phyloP scores from a whole-genome alignment of 2,888 invertebrate species.

The Lissocephala sabroskyi region DNA sequence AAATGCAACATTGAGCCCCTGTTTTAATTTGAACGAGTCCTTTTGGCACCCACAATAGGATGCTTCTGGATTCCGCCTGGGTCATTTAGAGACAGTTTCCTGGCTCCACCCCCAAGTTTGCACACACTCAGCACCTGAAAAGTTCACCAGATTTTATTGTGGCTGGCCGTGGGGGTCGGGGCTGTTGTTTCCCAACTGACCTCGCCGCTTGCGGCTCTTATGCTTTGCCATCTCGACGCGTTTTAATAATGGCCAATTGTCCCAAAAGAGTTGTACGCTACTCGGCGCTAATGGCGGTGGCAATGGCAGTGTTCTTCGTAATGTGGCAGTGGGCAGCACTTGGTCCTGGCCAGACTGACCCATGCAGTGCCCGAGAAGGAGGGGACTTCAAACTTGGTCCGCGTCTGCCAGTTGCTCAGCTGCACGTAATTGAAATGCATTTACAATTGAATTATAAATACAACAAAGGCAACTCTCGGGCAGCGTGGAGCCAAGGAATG shows the following conservation, averaged over 20 bases:
- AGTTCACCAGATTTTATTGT: conserved; percentile 27
- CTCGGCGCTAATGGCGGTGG: conserved; percentile 11
- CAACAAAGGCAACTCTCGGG: conserved; percentile 41
- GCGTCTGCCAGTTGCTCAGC: conserved; percentile 39
- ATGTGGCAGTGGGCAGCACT: conserved; percentile 55
- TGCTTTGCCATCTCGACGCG: conserved; percentile 61
- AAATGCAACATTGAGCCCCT: too few species aligned
- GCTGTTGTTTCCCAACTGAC: not conserved
- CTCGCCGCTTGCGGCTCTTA: conserved; percentile 25
- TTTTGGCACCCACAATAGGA: too few species aligned
- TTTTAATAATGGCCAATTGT: conserved; percentile 64
- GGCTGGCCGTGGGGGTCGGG: conserved; percentile 5
- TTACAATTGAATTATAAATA: conserved; percentile 65
- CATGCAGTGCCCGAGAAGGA: not conserved
- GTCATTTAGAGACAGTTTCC: too few species aligned
- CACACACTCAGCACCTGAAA: conserved; percentile 6
- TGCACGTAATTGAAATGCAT: conserved; percentile 66
- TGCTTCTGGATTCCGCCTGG: too few species aligned
- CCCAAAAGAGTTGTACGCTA: conserved; percentile 40
- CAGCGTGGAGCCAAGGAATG: not conserved
- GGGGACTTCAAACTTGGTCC: conserved; percentile 35
- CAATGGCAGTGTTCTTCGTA: conserved; percentile 13
- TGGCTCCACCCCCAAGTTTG: too few species aligned
- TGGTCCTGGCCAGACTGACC: conserved; percentile 3
- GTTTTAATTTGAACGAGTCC: too few species aligned